These are phyloP conservation scores for Anarrhichthys ocellatus DNA, from an alignment of 2,113 vertebrate species.

Conservation along the genomic window DNA sequence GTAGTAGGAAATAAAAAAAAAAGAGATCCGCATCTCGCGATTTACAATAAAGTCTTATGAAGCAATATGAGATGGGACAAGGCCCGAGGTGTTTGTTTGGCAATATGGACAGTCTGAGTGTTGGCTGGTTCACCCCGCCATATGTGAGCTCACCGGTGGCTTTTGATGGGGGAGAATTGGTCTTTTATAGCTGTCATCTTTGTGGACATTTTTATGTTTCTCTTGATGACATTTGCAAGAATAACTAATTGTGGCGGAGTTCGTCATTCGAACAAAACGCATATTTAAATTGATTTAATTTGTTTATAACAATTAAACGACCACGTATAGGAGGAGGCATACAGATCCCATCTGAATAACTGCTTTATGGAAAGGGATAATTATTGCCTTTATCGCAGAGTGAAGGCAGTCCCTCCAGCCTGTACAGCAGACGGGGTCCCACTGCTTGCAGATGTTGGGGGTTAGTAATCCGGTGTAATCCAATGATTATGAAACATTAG, in stretches of 20 bases:
- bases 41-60: constrained; percentile 75
- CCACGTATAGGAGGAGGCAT: not conserved
- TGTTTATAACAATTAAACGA: not conserved
- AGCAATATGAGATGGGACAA: constrained; percentile 78
- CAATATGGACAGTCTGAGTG: constrained; percentile 80
- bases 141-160: constrained; percentile 80
- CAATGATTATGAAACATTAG: constrained; percentile 73
- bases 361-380: constrained; percentile 21
- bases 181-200: constrained; percentile 79
- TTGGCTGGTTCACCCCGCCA: constrained; percentile 73
- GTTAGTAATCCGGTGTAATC: constrained; percentile 78
- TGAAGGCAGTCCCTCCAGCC: constrained; percentile 24
- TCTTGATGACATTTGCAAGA: constrained; percentile 47
- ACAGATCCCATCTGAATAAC: constrained; percentile 7
- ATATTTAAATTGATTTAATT: constrained; percentile 8
- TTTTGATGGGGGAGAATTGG: constrained; percentile 80
- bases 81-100: constrained; percentile 82
- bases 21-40: constrained; percentile 35
- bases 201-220: constrained; percentile 73
- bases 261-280: not conserved
- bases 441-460: constrained; percentile 64
- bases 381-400: constrained; percentile 28
- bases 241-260: not conserved
- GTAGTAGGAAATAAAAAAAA: constrained; percentile 17
- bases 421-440: constrained; percentile 48